These are phyloP conservation scores for Archips xylosteana DNA, from an alignment of 2,888 invertebrate species.

Conservation along the genomic window DNA sequence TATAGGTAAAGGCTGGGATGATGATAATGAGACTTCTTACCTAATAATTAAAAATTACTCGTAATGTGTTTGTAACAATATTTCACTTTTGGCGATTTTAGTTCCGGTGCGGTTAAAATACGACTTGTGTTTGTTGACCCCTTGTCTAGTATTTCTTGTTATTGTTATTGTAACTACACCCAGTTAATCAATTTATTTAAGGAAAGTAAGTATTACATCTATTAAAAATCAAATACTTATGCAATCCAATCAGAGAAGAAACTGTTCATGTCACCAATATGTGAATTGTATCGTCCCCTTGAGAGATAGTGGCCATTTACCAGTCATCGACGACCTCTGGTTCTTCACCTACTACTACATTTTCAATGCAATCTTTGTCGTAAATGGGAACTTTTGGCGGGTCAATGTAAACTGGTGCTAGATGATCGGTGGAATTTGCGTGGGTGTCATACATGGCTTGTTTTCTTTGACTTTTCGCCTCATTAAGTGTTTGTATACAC, in stretches of 20 bases:
- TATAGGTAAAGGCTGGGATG: too few relatives aligned
- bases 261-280: slow-evolving; percentile 40
- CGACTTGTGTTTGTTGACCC: too few relatives aligned
- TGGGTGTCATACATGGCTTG: slow-evolving; percentile 67
- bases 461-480: slow-evolving; percentile 77
- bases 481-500: slow-evolving; percentile 79
- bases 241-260: slow-evolving; percentile 38
- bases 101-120: too few relatives aligned
- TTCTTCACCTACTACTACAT: slow-evolving; percentile 16
- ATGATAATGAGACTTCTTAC: too few relatives aligned
- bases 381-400: slow-evolving; percentile 23
- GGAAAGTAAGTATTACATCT: background rate
- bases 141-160: too few relatives aligned
- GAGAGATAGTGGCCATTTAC: slow-evolving; percentile 30
- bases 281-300: slow-evolving; percentile 42
- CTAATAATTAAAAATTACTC: too few relatives aligned
- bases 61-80: too few relatives aligned
- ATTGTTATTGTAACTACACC: too few relatives aligned
- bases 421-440: slow-evolving; percentile 62
- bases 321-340: slow-evolving; percentile 19
- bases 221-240: slow-evolving; percentile 26
- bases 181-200: background rate
- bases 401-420: slow-evolving; percentile 45
- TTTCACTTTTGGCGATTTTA: too few relatives aligned
- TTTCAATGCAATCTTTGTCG: slow-evolving; percentile 1